Percentiles rank a stretch among this genome's conserved stretches.
These are phyloP conservation scores for Hydrotaea cyrtoneurina DNA, from an alignment of 2,888 invertebrate genomes.

Conservation along the genomic window DNA sequence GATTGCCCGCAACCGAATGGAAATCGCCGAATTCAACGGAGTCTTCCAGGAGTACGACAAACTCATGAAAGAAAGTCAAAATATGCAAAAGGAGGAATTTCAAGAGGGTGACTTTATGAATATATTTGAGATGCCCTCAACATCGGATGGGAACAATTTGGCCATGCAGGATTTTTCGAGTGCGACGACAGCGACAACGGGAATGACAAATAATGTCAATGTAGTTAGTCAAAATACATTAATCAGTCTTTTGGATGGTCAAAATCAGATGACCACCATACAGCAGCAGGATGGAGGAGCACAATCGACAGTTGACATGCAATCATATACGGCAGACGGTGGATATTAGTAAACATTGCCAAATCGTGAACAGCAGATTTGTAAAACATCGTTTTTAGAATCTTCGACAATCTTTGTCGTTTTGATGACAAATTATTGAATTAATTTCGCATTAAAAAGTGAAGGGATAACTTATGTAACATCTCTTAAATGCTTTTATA, in stretches of 20 bases:
- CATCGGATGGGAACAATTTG: constrained; percentile 65
- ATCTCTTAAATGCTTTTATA: no score
- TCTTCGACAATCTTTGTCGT: no score
- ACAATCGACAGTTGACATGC: constrained; percentile 50
- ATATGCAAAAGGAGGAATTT: constrained; percentile 77
- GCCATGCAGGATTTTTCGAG: constrained; percentile 58
- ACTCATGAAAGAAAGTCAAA: constrained; percentile 80
- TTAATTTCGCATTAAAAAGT: no score
- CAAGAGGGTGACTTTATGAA: constrained; percentile 78
- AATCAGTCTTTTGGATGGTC: constrained; percentile 59
- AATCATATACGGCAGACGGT: constrained; percentile 44
- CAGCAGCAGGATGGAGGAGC: constrained; percentile 41
- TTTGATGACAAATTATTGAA: no score
- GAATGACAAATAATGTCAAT: constrained; percentile 39
- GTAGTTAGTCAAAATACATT: constrained; percentile 56
- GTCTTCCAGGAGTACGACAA: constrained; percentile 79
- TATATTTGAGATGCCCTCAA: constrained; percentile 76
- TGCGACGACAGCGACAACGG: constrained; percentile 18
- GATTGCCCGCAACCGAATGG: constrained; percentile 76
- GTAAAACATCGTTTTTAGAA: no score
- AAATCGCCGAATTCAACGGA: constrained; percentile 78
- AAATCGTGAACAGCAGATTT: constrained; percentile 48
- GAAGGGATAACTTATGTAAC: no score
- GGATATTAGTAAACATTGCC: constrained; percentile 54
- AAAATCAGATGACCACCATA: constrained; percentile 57